A percentile compares a stretch with the other conserved stretches of the same genome.
Evolutionary conservation across 53 echinoderm and acorn worm genomes (phyloP).

Genomic region (Hippasteria phrygiana): DNA sequence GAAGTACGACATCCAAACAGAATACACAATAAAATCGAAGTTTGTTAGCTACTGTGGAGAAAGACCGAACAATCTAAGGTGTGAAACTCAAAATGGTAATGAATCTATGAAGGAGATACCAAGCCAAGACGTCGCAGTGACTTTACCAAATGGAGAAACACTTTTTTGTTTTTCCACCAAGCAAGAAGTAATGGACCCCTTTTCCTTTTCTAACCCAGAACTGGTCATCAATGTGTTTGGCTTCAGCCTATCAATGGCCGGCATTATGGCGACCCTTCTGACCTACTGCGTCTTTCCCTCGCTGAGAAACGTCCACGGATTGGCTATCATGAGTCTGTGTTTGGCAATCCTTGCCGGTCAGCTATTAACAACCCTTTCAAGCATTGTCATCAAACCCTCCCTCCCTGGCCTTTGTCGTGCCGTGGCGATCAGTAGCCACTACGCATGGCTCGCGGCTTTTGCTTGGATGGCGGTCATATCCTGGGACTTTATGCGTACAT

Average conservation of each 20-base stretch:
- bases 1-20: not conserved
- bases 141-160: not conserved
- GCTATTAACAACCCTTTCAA: not conserved
- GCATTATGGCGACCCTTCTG: slow-evolving; percentile 1
- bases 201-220: not conserved
- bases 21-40: not conserved
- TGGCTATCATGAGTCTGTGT: slow-evolving; percentile 15
- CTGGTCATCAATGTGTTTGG: not conserved
- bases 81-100: not conserved
- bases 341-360: not conserved
- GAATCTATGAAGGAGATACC: not conserved
- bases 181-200: not conserved
- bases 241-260: slow-evolving; percentile 29
- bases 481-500: slow-evolving; percentile 64
- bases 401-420: slow-evolving; percentile 14
- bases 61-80: not conserved
- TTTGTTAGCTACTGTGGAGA: not conserved
- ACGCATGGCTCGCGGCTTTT: slow-evolving; percentile 55
- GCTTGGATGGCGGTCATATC: slow-evolving; percentile 68
- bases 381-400: not conserved
- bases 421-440: slow-evolving; percentile 26
- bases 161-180: not conserved
- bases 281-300: slow-evolving; percentile 7
- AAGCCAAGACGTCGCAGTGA: not conserved
- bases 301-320: slow-evolving; percentile 27